Evolutionary conservation across 2,113 vertebrate species (phyloP), one percentile per base, ranked within the genome.

Genomic region (Myiozetetes cayanensis): DNA sequence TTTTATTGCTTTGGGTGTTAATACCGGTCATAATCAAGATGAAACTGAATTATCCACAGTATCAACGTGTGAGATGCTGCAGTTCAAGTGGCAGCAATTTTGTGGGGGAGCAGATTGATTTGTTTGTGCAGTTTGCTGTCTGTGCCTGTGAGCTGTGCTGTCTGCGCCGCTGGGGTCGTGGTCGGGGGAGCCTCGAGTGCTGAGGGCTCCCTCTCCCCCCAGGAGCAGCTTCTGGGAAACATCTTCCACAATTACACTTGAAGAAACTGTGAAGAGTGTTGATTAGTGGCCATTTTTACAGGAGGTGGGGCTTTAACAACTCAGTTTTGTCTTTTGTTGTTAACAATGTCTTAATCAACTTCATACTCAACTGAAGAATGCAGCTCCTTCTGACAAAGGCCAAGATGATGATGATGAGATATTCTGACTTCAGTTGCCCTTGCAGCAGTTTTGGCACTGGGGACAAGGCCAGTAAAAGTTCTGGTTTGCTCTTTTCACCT

Each of bases 1-100:
- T 93, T 90, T 95, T 87, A 96, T 94, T 78, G 87, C 86, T 95
- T 86, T 72, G 61, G 56, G 62, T 92, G 93, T 72, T 95, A 96
- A 95, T 95, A 68, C 35, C 65, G 74, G 66, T 87, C 0, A 2
- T 93, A 93, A 94, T 94, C 84, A 85, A 68, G 87, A 94, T 31
- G 93, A 93, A 94, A 95, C 74, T 6, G 15, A 81, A 93, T 95
- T 84, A 95, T 84, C 82, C 10, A 33, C 63, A 67, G 5, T 59
- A 93, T 93, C 82, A 71, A 19, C 21, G 83, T 53, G 56, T 70
- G 72, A 85, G 73, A 72, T 86, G 14, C n/a, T 78, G 88, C 61
- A 65, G 12, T 53, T 93, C 61, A 86, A 87, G 72, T 61, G 63
- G 53, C 93, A 86, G 58, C 41, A 77, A 23, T 84, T 86, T 96